phyloP scores from a whole-genome alignment of 2,113 vertebrate species.

The Nymphicus hollandicus region DNA sequence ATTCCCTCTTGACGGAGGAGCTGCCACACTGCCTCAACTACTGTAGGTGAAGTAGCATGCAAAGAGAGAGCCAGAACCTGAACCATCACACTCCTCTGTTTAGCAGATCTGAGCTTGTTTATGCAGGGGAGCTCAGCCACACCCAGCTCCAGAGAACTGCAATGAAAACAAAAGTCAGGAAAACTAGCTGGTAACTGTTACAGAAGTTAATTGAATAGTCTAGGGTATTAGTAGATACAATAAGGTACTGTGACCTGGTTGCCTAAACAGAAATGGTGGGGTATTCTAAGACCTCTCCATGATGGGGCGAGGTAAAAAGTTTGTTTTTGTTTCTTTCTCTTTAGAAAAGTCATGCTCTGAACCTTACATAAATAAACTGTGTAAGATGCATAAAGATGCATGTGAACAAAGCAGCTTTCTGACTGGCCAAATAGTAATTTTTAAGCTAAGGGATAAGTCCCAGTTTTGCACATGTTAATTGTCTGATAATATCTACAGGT shows the following conservation, averaged over 20 bases:
- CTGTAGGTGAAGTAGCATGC: neutral
- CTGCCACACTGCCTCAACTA: neutral
- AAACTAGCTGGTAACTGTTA: neutral
- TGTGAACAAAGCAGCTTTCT: neutral
- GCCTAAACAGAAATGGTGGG: neutral
- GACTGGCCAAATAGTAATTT: neutral
- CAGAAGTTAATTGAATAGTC: neutral
- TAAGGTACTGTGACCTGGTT: neutral
- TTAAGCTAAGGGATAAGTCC: neutral
- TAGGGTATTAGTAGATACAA: too few species aligned
- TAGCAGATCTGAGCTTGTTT: neutral
- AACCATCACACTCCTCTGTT: neutral
- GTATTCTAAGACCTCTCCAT: neutral
- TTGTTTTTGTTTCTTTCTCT: neutral
- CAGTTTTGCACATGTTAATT: neutral
- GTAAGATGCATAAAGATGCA: neutral
- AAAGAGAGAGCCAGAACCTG: neutral
- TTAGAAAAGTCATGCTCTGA: neutral
- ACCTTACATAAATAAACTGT: neutral
- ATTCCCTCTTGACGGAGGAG: neutral
- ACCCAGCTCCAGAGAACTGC: neutral
- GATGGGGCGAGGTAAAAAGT: neutral
- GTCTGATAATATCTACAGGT: neutral
- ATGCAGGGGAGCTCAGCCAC: neutral
- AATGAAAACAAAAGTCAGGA: neutral